Evolutionary conservation across 1,140 invertebrate genomes (phyloP).

Genomic region (Monomorium pharaonis): DNA sequence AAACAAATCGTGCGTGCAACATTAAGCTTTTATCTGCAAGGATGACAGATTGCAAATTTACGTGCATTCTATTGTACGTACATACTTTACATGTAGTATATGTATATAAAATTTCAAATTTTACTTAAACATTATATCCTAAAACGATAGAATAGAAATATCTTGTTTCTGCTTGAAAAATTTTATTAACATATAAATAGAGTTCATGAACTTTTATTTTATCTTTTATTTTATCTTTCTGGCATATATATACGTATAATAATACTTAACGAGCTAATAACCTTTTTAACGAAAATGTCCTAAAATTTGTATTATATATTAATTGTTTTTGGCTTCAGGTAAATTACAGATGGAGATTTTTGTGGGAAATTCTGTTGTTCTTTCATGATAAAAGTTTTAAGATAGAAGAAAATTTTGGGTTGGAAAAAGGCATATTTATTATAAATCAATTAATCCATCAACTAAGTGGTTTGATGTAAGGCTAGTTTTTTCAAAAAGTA

Average conservation of each 20-base stretch:
- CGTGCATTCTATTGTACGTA: not conserved
- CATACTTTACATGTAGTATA: not conserved
- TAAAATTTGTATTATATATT: not conserved
- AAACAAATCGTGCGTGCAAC: constrained; percentile 29
- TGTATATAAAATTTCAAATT: not conserved
- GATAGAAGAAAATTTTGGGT: not conserved
- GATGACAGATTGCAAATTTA: not conserved
- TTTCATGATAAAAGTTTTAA: not conserved
- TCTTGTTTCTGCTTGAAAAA: not conserved
- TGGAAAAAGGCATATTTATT: not conserved
- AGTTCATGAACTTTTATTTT: not conserved
- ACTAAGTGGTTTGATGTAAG: not conserved
- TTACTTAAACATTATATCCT: not conserved
- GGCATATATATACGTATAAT: not conserved
- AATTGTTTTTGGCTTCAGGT: not conserved
- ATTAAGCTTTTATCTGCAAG: constrained; percentile 14
- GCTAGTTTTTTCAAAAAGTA: not conserved
- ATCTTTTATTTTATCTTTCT: not conserved
- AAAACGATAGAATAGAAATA: not conserved
- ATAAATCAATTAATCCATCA: not conserved
- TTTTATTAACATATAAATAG: not conserved
- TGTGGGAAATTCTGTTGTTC: not conserved
- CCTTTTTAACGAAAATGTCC: not conserved
- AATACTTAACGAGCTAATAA: not conserved
- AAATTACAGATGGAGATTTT: not conserved